Percentiles rank a stretch among this genome's conserved stretches.
phyloP scores from a whole-genome alignment of 2,797 vertebrate species.

The Botia almorhae region DNA sequence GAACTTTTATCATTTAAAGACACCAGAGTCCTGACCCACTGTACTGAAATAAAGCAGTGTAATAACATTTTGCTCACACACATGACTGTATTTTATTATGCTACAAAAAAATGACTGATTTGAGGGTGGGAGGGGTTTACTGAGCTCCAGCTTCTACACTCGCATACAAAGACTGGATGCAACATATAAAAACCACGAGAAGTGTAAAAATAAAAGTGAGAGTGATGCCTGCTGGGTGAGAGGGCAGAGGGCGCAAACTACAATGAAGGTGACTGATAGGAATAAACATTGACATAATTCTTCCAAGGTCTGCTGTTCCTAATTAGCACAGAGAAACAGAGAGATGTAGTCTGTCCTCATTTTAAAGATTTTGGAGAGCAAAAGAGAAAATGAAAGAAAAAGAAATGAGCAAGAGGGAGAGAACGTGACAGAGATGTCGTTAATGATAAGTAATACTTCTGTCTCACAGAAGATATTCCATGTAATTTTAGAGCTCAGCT shows the following conservation, averaged over 20 bases:
- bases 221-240: slow-evolving; percentile 48
- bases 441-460: slow-evolving; percentile 9
- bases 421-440: slow-evolving; percentile 21
- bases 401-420: neutral
- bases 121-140: neutral
- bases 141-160: neutral
- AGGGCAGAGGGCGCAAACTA: slow-evolving; percentile 39
- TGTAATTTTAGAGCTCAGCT: slow-evolving; percentile 3
- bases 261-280: slow-evolving; percentile 43
- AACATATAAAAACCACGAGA: neutral
- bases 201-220: slow-evolving; percentile 37
- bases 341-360: slow-evolving; percentile 34
- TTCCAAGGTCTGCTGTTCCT: slow-evolving; percentile 41
- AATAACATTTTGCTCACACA: slow-evolving; percentile 81
- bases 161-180: neutral
- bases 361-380: slow-evolving; percentile 29
- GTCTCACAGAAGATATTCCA: slow-evolving; percentile 17
- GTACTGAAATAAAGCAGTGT: slow-evolving; percentile 73
- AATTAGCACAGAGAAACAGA: slow-evolving; percentile 38
- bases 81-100: slow-evolving; percentile 81
- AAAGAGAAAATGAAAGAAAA: slow-evolving; percentile 24
- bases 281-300: slow-evolving; percentile 43
- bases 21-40: slow-evolving; percentile 83
- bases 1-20: slow-evolving; percentile 84
- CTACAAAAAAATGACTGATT: slow-evolving; percentile 71